Conservation (phyloP, 2,888 invertebrate species). For the Homarus gammarus region DNA sequence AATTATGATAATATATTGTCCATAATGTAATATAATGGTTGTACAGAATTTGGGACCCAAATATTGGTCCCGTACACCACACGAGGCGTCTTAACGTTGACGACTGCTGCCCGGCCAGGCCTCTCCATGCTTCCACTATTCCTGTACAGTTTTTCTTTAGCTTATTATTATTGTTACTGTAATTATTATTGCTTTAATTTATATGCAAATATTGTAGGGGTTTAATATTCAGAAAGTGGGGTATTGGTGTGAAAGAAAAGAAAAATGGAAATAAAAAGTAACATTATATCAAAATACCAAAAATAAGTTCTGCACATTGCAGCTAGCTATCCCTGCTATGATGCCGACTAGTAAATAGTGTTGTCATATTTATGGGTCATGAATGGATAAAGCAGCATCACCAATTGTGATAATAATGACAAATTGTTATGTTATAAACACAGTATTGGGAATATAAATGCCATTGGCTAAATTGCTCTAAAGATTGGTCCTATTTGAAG, state of each 20-base stretch:
- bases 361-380: slow-evolving; percentile 61
- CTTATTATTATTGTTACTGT: slow-evolving; percentile 66
- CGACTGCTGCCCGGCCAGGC: slow-evolving; percentile 71
- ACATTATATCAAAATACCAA: slow-evolving; percentile 71
- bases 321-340: slow-evolving; percentile 72
- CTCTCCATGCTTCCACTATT: slow-evolving; percentile 73
- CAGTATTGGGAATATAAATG: slow-evolving; percentile 25
- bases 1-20: slow-evolving; percentile 58
- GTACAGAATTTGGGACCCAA: slow-evolving; percentile 47
- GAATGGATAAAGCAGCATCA: slow-evolving; percentile 55
- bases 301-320: slow-evolving; percentile 70
- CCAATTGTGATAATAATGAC: slow-evolving; percentile 49
- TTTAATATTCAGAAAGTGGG: slow-evolving; percentile 71
- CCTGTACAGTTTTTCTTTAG: slow-evolving; percentile 70
- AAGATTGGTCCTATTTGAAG: not conserved
- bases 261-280: slow-evolving; percentile 69
- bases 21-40: slow-evolving; percentile 68
- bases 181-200: slow-evolving; percentile 73
- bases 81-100: slow-evolving; percentile 65
- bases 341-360: slow-evolving; percentile 68
- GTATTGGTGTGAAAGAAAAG: slow-evolving; percentile 70
- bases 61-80: slow-evolving; percentile 50
- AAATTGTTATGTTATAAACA: slow-evolving; percentile 14
- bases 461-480: slow-evolving; percentile 1
- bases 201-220: slow-evolving; percentile 71